A percentile compares a stretch with the other conserved stretches of the same genome.
Evolutionary conservation across 1,140 invertebrate species (phyloP).

Genomic region (Caenorhabditis remanei): DNA sequence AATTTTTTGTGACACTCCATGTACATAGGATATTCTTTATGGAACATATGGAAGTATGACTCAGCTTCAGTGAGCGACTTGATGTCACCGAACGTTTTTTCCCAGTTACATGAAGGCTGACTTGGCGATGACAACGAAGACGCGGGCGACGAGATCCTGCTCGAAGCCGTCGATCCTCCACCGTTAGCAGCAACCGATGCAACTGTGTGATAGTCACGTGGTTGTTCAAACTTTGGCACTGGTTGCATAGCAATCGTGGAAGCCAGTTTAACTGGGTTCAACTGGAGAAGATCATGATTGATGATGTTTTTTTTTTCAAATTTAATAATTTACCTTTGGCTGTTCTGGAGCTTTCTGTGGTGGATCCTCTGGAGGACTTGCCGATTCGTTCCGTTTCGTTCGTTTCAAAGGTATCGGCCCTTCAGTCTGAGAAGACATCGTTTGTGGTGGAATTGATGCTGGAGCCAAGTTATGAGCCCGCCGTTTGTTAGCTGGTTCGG

Average conservation of each 20-base stretch:
- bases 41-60: conserved; percentile 46
- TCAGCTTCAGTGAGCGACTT: conserved; percentile 44
- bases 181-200: not conserved
- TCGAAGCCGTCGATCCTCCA: conserved; percentile 28
- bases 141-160: conserved; percentile 41
- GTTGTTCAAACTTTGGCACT: conserved; percentile 7
- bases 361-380: conserved; percentile 47
- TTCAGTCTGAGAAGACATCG: conserved; percentile 34
- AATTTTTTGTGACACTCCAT: conserved; percentile 52
- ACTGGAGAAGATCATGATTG: not conserved
- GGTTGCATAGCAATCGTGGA: conserved; percentile 40
- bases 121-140: conserved; percentile 47
- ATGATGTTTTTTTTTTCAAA: not conserved
- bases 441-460: not conserved
- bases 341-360: not conserved
- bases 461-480: conserved; percentile 38
- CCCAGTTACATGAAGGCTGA: conserved; percentile 56
- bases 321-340: not conserved
- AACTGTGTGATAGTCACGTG: conserved; percentile 33
- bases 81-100: conserved; percentile 49
- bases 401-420: not conserved
- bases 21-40: conserved; percentile 49
- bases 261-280: conserved; percentile 7
- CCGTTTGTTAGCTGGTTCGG: conserved; percentile 33
- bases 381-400: conserved; percentile 35